A percentile compares a stretch with the other conserved stretches of the same genome.
Evolutionary conservation across 2,888 invertebrate genomes (phyloP).

Genomic region (Euphydryas editha): DNA sequence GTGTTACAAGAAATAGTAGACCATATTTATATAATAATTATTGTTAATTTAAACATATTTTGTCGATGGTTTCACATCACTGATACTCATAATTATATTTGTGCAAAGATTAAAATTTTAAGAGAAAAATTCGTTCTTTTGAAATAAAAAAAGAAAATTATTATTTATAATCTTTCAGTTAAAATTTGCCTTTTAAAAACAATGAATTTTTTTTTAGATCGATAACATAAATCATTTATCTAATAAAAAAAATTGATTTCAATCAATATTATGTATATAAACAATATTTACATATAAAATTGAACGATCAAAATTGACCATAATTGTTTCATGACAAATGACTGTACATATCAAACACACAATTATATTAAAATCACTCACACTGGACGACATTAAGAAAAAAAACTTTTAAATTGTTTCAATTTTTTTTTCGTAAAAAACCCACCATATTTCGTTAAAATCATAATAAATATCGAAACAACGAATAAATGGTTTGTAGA

Average conservation of each 20-base stretch:
- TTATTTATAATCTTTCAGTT: not conserved
- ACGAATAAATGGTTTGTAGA: too few relatives aligned
- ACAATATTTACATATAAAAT: conserved; percentile 28
- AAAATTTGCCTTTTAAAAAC: not conserved
- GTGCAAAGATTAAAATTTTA: conserved; percentile 2
- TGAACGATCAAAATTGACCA: conserved; percentile 25
- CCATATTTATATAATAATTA: not conserved
- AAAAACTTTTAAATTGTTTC: not conserved
- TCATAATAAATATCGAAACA: not conserved
- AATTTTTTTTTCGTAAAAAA: not conserved
- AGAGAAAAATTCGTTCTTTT: not conserved
- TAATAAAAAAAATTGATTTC: conserved; percentile 5
- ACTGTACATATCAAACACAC: conserved; percentile 9
- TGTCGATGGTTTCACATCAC: conserved; percentile 7
- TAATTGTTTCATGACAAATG: not conserved
- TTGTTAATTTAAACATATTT: too few relatives aligned
- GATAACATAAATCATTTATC: not conserved
- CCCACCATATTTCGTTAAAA: not conserved
- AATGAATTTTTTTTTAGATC: not conserved
- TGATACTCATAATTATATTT: conserved; percentile 3
- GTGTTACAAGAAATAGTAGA: not conserved
- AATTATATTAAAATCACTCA: not conserved
- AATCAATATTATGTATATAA: not conserved
- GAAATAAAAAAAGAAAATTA: too few relatives aligned
- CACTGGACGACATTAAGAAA: conserved; percentile 20